phyloP scores from a whole-genome alignment of 2,797 vertebrate genomes.

The Percopsis omiscomaycus region DNA sequence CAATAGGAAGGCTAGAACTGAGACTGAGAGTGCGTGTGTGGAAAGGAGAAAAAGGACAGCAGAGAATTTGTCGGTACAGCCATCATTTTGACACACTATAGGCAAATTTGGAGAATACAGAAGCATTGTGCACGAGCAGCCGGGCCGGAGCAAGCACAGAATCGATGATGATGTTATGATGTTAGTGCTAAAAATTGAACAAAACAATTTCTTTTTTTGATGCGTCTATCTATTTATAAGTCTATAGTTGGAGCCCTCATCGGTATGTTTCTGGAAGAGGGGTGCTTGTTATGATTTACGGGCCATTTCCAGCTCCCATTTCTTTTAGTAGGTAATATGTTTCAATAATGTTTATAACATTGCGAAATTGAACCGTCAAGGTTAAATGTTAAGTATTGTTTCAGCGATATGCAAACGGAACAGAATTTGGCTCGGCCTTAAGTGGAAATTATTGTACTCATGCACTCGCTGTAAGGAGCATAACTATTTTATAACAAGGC shows the following conservation, averaged over 20 bases:
- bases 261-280: constrained; percentile 59
- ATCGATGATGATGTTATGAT: too few relatives aligned
- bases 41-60: too few relatives aligned
- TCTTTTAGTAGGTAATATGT: constrained; percentile 71
- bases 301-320: constrained; percentile 68
- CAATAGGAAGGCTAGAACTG: too few relatives aligned
- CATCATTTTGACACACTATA: too few relatives aligned
- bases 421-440: constrained; percentile 62
- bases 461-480: constrained; percentile 37
- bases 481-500: constrained; percentile 48
- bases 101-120: too few relatives aligned
- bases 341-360: constrained; percentile 70
- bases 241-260: constrained; percentile 54
- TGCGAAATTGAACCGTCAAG: constrained; percentile 68
- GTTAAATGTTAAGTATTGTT: constrained; percentile 76
- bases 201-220: too few relatives aligned
- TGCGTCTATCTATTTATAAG: too few relatives aligned
- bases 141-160: too few relatives aligned
- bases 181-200: too few relatives aligned
- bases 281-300: constrained; percentile 65
- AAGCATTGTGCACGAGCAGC: too few relatives aligned
- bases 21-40: too few relatives aligned
- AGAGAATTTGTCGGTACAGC: too few relatives aligned
- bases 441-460: constrained; percentile 59
- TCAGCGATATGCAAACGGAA: constrained; percentile 64